Evolutionary conservation across 1,140 invertebrate species (phyloP).

Genomic region (Agraylea sexmaculata): DNA sequence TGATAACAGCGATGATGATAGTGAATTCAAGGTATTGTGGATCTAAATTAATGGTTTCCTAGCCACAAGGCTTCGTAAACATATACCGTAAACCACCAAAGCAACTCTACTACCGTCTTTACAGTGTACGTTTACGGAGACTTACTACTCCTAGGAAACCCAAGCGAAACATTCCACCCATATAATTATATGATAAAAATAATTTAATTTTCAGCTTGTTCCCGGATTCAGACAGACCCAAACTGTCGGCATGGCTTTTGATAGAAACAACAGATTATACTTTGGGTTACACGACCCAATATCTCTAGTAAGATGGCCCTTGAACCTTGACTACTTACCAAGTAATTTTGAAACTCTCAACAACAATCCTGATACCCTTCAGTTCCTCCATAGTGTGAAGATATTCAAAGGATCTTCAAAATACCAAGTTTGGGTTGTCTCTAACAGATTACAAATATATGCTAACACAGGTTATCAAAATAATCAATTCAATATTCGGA

Average conservation of each 20-base stretch:
- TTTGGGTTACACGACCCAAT: slow-evolving; percentile 38
- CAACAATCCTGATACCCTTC: slow-evolving; percentile 32
- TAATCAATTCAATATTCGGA: no score
- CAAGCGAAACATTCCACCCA: no score
- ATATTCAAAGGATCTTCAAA: not conserved
- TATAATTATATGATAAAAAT: not conserved
- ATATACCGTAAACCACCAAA: no score
- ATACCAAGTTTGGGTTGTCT: not conserved
- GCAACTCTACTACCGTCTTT: no score
- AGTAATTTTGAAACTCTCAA: slow-evolving; percentile 27
- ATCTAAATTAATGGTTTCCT: no score
- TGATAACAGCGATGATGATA: no score
- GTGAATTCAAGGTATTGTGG: no score
- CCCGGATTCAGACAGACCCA: not conserved
- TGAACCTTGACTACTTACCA: slow-evolving; percentile 23
- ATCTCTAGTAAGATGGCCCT: slow-evolving; percentile 44
- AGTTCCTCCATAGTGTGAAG: slow-evolving; percentile 18
- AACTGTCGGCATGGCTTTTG: slow-evolving; percentile 33
- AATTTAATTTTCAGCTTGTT: not conserved
- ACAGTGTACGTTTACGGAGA: no score
- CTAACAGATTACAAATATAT: not conserved
- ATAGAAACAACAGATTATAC: slow-evolving; percentile 38
- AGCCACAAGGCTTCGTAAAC: no score
- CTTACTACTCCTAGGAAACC: no score
- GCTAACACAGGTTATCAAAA: no score